Evolutionary conservation across 2,797 vertebrate genomes (phyloP), one percentile per base, ranked within the genome.

Genomic region (Pogonophryne albipinna): DNA sequence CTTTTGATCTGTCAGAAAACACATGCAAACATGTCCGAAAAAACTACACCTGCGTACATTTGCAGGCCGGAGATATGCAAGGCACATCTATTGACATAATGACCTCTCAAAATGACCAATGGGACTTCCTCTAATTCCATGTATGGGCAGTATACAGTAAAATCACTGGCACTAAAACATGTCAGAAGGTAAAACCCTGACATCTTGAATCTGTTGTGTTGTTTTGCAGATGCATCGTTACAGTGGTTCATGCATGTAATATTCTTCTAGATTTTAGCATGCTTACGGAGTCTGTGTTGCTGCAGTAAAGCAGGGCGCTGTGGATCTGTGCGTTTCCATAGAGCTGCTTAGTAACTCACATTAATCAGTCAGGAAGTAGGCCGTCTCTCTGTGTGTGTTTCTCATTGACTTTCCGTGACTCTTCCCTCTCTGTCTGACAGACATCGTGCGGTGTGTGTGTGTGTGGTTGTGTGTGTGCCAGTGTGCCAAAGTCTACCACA

Each of bases 311-410:
- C 56, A 34, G 56, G 52, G 75, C 66, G 50, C 47, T 19, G 76
- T 4, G 72, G 57, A 49, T 73, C 72, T 60, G 55, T 59, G 74
- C 47, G 83, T 83, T 85, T 61, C 74, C 82, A 87, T 69, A 67
- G 83, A 78, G 83, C 82, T 86, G 87, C 84, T 76, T 80, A 70
- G 84, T 85, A 86, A 87, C 78, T 72, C 76, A 69, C 80, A 87
- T 88, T 62, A 89, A 85, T 87, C 79, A 79, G 83, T 52, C 83
- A 78, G 86, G 85, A 89, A 85, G 85, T 85, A 84, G 87, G 83
- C 70, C 71, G 63, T 76, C 70, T 82, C 72, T 81, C 63, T 82
- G 64, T 62, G 49, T 67, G 75, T 66, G 60, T 83, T 63, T 83
- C 66, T 84, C 82, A 70, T 65, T 77, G 82, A 80, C 79, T 79